Conservation (phyloP, 2,888 invertebrate species). For the Anorthoa munda region DNA sequence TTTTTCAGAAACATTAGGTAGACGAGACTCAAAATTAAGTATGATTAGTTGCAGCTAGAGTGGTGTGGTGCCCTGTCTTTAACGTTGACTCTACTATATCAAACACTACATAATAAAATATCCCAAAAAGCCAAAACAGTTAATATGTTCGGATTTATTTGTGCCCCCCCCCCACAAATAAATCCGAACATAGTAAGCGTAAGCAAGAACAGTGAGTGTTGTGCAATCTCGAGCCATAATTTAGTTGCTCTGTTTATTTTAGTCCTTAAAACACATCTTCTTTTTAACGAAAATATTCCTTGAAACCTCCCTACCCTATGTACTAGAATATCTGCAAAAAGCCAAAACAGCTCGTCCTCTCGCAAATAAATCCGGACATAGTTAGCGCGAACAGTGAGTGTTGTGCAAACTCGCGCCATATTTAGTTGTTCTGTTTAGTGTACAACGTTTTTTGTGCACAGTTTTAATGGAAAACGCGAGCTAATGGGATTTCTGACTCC, state of each 20-base stretch:
- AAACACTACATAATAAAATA: not conserved
- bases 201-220: constrained; percentile 44
- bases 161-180: constrained; percentile 39
- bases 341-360: not conserved
- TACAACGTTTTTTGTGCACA: constrained; percentile 50
- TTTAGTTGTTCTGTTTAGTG: constrained; percentile 45
- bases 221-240: constrained; percentile 60
- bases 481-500: constrained; percentile 44
- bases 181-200: constrained; percentile 33
- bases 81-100: too few relatives aligned
- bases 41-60: too few relatives aligned
- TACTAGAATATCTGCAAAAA: not conserved
- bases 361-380: constrained; percentile 44
- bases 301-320: too few relatives aligned
- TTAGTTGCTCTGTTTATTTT: constrained; percentile 30
- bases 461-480: constrained; percentile 55
- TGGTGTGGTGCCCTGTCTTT: too few relatives aligned
- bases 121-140: not conserved
- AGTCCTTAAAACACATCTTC: too few relatives aligned
- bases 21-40: too few relatives aligned
- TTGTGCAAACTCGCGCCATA: constrained; percentile 36
- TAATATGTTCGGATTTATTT: too few relatives aligned
- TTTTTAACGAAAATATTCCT: too few relatives aligned
- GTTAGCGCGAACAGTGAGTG: constrained; percentile 45
- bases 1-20: too few relatives aligned